Evolutionary conservation across 2,888 invertebrate genomes (phyloP), one percentile per base, ranked within the genome.

Genomic region (Caenorhabditis drosophilae): DNA sequence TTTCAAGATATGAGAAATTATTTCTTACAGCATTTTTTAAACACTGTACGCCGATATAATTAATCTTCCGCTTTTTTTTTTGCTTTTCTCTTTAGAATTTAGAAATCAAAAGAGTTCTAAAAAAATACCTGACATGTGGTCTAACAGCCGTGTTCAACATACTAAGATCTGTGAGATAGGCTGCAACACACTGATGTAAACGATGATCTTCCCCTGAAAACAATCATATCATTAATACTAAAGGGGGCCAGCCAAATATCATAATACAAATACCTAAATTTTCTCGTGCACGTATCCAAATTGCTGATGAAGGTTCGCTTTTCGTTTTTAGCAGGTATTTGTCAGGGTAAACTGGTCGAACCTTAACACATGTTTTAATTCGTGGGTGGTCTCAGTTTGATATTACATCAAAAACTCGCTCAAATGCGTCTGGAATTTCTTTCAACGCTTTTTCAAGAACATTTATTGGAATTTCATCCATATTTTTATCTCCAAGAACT

Each of bases 71-170:
- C n/a, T n/a, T n/a, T n/a, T n/a, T n/a, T n/a, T n/a, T n/a, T n/a
- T n/a, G n/a, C n/a, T n/a, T n/a, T n/a, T n/a, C n/a, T n/a, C n/a
- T n/a, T n/a, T n/a, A n/a, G n/a, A n/a, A n/a, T n/a, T n/a, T n/a
- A n/a, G n/a, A n/a, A n/a, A n/a, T n/a, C n/a, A n/a, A n/a, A n/a
- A n/a, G n/a, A n/a, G n/a, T n/a, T n/a, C n/a, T n/a, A n/a, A n/a
- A n/a, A n/a, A n/a, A n/a, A n/a, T 25, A 55, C 60, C 51, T 68
- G 26, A 70, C 47, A 48, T 78, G 78, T 1, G 77, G 78, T 16
- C 75, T 51, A 23, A 75, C 64, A 1, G 77, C 75, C 0, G 69
- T 75, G 31, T 56, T 58, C 7, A 70, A 44, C 64, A 72, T 64
- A 12, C 52, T 70, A 2, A 64, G 35, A 46, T 72, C 72, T 11